Percentiles rank a stretch among this genome's conserved stretches.
phyloP scores from a whole-genome alignment of 64 coral and sea anemone species.

The Stichodactyla helianthus region DNA sequence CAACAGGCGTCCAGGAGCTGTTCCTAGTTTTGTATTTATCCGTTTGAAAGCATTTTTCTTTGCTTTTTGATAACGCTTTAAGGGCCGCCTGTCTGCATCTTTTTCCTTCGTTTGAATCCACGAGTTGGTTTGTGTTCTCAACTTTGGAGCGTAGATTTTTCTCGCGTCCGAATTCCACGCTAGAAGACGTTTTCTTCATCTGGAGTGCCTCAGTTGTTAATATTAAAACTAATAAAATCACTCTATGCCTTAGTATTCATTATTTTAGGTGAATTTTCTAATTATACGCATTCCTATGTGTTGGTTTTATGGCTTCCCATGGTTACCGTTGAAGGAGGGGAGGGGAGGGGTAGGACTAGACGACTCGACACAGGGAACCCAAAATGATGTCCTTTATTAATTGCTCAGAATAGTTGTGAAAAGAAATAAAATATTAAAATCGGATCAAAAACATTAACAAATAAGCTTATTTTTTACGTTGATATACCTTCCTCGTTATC shows the following conservation, averaged over 20 bases:
- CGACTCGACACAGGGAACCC: background rate
- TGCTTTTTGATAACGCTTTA: background rate
- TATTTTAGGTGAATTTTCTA: background rate
- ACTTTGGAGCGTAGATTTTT: background rate
- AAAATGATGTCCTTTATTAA: background rate
- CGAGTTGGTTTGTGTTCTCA: background rate
- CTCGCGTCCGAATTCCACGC: background rate
- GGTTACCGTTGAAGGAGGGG: background rate
- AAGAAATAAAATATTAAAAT: background rate
- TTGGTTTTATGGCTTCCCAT: background rate
- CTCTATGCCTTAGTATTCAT: background rate
- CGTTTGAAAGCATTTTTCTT: conserved; percentile 42
- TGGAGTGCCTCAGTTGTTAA: background rate
- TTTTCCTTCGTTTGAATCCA: background rate
- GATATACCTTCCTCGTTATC: background rate
- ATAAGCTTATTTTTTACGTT: background rate
- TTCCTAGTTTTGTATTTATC: conserved; percentile 60
- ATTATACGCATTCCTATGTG: background rate
- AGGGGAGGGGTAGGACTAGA: background rate
- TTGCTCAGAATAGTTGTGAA: background rate
- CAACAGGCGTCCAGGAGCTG: conserved; percentile 55
- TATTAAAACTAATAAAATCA: background rate
- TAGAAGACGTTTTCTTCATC: background rate
- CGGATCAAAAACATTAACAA: background rate
- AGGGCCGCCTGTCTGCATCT: background rate